phyloP scores from a whole-genome alignment of 2,113 vertebrate species.

The Aspidoscelis tigris region DNA sequence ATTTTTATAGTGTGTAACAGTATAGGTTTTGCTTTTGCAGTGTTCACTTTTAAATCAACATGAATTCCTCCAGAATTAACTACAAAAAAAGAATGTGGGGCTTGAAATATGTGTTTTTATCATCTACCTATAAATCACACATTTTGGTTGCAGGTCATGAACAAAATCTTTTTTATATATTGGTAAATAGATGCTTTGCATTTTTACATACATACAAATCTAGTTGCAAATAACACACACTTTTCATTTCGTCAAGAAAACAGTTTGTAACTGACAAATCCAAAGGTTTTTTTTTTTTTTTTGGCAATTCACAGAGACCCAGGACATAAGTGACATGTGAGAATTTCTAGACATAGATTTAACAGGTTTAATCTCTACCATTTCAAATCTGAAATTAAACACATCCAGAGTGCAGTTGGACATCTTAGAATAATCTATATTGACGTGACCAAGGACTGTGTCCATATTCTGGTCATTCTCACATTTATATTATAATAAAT shows the following conservation, averaged over 20 bases:
- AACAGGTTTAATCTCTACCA: no score
- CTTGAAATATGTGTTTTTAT: slow-evolving; percentile 68
- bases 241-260: not conserved
- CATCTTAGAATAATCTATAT: no score
- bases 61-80: slow-evolving; percentile 62
- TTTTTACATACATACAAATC: slow-evolving; percentile 17
- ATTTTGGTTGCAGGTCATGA: slow-evolving; percentile 38
- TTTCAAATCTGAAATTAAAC: no score
- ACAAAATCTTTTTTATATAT: slow-evolving; percentile 12
- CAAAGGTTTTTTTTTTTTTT: not conserved
- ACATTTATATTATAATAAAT: no score
- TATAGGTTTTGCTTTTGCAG: slow-evolving; percentile 72
- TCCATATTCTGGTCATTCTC: no score
- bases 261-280: not conserved
- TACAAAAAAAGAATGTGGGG: slow-evolving; percentile 59
- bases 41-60: slow-evolving; percentile 69
- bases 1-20: slow-evolving; percentile 75
- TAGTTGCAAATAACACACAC: fast-evolving
- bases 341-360: no score
- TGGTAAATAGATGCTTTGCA: slow-evolving; percentile 47
- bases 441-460: no score
- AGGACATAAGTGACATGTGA: not conserved
- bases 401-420: no score
- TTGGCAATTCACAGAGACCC: not conserved
- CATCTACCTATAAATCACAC: slow-evolving; percentile 58